Evolutionary conservation across 2,113 vertebrate genomes (phyloP).

Genomic region (Brevimyrus niger): DNA sequence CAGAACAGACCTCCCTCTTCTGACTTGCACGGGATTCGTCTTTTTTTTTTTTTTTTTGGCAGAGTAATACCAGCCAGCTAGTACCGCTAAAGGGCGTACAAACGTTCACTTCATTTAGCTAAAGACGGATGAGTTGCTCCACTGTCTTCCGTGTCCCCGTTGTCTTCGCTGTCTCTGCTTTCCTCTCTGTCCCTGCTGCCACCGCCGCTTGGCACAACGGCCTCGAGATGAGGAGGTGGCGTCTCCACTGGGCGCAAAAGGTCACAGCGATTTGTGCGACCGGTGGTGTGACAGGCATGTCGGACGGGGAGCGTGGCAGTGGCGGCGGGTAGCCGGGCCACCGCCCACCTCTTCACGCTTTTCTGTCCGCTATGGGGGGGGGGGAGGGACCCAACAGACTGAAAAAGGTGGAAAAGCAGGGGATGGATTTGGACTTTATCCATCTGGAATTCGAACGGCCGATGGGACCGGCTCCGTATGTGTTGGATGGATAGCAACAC

Average conservation of each 20-base stretch:
- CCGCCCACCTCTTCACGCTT: background rate
- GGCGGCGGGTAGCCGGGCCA: background rate
- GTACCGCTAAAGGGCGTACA: background rate
- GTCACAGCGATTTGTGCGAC: constrained; percentile 49
- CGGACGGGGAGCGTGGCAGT: constrained; percentile 22
- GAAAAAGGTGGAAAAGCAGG: background rate
- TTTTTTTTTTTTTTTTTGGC: background rate
- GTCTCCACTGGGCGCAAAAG: constrained; percentile 36
- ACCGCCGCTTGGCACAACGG: constrained; percentile 19
- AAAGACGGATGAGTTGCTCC: background rate
- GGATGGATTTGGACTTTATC: background rate
- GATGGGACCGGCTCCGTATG: background rate
- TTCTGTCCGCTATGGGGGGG: background rate
- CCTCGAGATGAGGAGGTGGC: background rate
- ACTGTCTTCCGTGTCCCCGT: background rate
- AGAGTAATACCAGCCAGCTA: background rate
- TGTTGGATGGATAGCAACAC: background rate
- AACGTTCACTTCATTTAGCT: background rate
- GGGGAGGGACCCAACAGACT: background rate
- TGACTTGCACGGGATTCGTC: background rate
- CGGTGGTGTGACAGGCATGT: constrained; percentile 27
- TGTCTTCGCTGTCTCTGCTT: background rate
- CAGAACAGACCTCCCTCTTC: background rate
- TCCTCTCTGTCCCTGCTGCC: background rate
- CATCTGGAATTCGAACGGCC: background rate